Base-by-base conservation (phyloP, 2,888 invertebrate species). In the Cataglyphis rosenhaueri region DNA sequence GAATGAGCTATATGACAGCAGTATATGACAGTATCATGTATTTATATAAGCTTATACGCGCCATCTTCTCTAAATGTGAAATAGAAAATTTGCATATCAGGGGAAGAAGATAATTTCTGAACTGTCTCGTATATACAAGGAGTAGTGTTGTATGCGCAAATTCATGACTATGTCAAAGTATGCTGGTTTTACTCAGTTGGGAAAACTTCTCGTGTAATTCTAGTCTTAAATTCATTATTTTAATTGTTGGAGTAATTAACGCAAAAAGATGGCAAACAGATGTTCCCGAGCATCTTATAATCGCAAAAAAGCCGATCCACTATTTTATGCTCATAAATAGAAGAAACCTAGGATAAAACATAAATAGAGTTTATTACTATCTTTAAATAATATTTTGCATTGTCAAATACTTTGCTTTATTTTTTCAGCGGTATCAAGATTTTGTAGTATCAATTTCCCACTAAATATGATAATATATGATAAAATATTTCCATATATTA, bases 211-310 rank as follows among this genome's bases (percentile, higher is more conserved):
- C 74, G 9, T 29, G 55, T 66, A 76, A 76, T 55, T 55, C 29
- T 29, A 38, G 25, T 65, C 75, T 65, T 76, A 76, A 76, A 76
- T 66, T 76, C 52, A 76, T 82, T 68, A 82, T 81, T 82, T 82
- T 70, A 83, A 83, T 83, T 55, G 32, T 29, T 29, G 29, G 70
- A 12, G 44, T 25, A 83, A 83, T 83, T 83, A 44, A 62, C 44
- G 38, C 6, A 35, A 82, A 82, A 71, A 29, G 29, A 64, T 68
- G 44, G 52, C 55, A 71, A 71, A 73, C 73, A 78, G 81, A 68
- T 84, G 85, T 84, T 81, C 82, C 62, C 68, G 68, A 48, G 78
- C 32, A 85, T 82, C 62, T 74, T 62, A 64, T 9, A 66, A 76
- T 55, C 66, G 25, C 41, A 48, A 48, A 65, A 65, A 65, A 48